Conservation (phyloP, 2,797 vertebrate genomes). For the Chelidonichthys spinosus region DNA sequence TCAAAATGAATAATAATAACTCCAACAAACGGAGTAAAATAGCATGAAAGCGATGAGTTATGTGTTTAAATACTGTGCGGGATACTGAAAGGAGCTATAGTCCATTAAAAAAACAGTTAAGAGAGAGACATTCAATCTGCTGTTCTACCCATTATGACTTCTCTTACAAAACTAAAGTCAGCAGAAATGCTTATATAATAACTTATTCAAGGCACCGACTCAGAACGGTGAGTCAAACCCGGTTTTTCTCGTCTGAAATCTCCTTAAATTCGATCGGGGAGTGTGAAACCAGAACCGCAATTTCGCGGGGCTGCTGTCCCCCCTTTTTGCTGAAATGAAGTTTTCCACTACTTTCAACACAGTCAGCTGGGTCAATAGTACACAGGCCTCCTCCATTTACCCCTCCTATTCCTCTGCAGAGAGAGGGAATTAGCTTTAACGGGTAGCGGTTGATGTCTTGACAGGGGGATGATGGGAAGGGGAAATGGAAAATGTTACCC, state of each 20-base stretch:
- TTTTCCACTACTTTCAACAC: conserved; percentile 68
- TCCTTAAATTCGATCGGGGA: conserved; percentile 18
- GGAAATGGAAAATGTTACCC: conserved; percentile 83
- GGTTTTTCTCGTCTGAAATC: conserved; percentile 40
- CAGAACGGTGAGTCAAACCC: conserved; percentile 23
- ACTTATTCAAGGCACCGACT: conserved; percentile 6
- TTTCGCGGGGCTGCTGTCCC: conserved; percentile 28
- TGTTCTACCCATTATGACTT: neutral
- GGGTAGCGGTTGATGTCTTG: conserved; percentile 57
- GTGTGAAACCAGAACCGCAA: conserved; percentile 49
- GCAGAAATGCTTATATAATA: conserved; percentile 43
- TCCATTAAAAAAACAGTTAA: neutral
- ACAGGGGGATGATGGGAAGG: conserved; percentile 70
- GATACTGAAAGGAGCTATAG: neutral
- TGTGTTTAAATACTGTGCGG: neutral
- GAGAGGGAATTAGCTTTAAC: conserved; percentile 53
- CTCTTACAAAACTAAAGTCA: conserved; percentile 14
- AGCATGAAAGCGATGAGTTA: neutral
- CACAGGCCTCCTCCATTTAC: conserved; percentile 42
- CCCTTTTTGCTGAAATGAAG: conserved; percentile 3
- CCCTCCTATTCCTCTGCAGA: conserved; percentile 42
- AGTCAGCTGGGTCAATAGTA: conserved; percentile 69
- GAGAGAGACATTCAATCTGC: neutral
- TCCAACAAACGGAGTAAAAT: neutral
- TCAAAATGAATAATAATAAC: neutral